Base-by-base conservation (phyloP, 2,888 invertebrate species). In the Mythimna lalbum region DNA sequence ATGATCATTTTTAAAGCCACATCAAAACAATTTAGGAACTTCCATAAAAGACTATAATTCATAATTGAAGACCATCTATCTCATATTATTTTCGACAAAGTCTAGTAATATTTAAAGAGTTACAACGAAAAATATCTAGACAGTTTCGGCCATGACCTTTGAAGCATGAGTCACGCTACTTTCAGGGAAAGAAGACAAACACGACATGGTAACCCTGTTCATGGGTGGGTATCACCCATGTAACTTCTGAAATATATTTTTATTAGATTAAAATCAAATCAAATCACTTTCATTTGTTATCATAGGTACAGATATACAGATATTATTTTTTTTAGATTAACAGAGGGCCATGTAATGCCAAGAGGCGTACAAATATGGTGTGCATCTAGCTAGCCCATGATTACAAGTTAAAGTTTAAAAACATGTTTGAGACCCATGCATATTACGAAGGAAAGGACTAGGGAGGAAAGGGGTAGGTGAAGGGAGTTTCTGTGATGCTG, bases 71-170 rank as follows among this genome's bases (percentile, higher is more conserved):
- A 5, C 4, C 19, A 50, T 52, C 0, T 50, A 12, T 67, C 23
- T 43, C 47, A 43, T 57, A 39, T 23, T 53, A 23, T 69, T 69
- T 62, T 53, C 27, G 36, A 36, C 23, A 21, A 39, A 39, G 10
- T 43, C 12, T 67, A 23, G 9, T 49, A 50, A 63, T 61, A 62
- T 62, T 49, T 23, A 43, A 17, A 39, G 21, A 60, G 53, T 31
- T 63, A 10, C 33, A 47, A 60, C 52, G 43, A 63, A 63, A 4
- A 56, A 62, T 39, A 64, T 81, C 63, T 19, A 10, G 53, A 57
- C 49, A 63, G 57, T 62, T 56, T 55, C 56, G 63, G 50, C 62
- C 53, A n/a, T 77, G 72, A 81, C 66, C 78, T 67, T 61, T 33
- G 47, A 53, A 50, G 55, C 49, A 49, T 59, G 63, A 71, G 69